These are phyloP conservation scores for Mactromeris polynyma DNA, from an alignment of 2,888 invertebrate species.

Conservation along the genomic window DNA sequence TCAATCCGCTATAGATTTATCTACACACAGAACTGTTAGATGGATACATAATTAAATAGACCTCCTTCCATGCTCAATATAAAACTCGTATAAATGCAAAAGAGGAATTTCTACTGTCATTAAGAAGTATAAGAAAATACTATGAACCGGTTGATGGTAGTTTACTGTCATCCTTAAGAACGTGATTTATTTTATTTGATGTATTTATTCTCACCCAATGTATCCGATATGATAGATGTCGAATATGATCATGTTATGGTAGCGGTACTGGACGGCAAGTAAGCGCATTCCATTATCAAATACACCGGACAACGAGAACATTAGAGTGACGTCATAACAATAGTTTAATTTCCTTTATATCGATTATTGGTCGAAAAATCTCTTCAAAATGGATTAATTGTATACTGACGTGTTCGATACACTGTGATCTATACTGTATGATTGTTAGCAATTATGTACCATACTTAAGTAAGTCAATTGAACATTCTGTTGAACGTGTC, in stretches of 20 bases:
- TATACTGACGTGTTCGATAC: neutral
- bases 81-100: too few species aligned
- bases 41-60: too few species aligned
- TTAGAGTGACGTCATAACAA: neutral
- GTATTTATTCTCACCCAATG: too few species aligned
- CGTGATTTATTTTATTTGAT: too few species aligned
- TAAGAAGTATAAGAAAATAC: too few species aligned
- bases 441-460: neutral
- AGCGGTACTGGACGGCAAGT: neutral
- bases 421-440: neutral
- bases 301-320: neutral
- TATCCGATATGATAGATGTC: neutral
- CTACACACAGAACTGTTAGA: too few species aligned
- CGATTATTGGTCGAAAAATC: neutral
- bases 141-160: too few species aligned
- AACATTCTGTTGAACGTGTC: neutral
- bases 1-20: too few species aligned
- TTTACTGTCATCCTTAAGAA: too few species aligned
- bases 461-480: neutral
- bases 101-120: too few species aligned
- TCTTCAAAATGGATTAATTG: neutral
- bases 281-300: neutral
- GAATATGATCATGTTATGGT: neutral
- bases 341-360: neutral
- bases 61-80: too few species aligned